Percentiles rank a stretch among this genome's conserved stretches.
Evolutionary conservation across 2,113 vertebrate species (phyloP).

Genomic region (Onychostruthus taczanowskii): DNA sequence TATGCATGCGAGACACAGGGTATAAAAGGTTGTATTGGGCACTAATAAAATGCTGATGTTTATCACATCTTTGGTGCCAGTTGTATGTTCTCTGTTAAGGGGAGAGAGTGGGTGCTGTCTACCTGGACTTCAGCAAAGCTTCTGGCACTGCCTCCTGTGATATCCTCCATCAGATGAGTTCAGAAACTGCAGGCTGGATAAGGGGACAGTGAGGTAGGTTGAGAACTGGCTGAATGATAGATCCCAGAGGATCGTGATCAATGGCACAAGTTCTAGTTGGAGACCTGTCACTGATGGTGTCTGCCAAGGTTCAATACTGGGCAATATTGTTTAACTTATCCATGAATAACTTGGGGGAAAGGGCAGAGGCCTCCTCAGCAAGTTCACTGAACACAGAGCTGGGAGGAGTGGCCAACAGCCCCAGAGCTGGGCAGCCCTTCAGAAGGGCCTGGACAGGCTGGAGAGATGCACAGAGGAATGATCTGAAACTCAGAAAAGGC

Average conservation of each 20-base stretch:
- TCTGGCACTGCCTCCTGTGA: neutral
- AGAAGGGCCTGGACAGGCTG: neutral
- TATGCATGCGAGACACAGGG: neutral
- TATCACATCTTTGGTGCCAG: neutral
- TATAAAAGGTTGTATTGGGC: neutral
- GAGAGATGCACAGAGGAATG: neutral
- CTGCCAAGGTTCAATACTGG: neutral
- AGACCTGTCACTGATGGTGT: too few relatives aligned
- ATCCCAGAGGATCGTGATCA: neutral
- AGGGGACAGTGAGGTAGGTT: neutral
- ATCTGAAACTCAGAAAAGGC: neutral
- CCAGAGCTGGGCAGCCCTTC: neutral
- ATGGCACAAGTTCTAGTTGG: too few relatives aligned
- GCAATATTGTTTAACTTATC: fast-evolving
- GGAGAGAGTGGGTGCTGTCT: too few relatives aligned
- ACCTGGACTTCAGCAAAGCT: neutral
- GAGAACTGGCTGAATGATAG: neutral
- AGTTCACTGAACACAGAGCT: neutral
- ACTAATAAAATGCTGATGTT: neutral
- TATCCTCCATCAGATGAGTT: neutral
- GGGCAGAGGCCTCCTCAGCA: neutral
- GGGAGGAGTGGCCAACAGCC: neutral
- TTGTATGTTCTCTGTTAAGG: neutral
- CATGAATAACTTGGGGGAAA: too few relatives aligned
- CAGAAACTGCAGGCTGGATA: neutral